phyloP scores from a whole-genome alignment of 2,797 vertebrate species.

The Ctenopoma kingsleyae region DNA sequence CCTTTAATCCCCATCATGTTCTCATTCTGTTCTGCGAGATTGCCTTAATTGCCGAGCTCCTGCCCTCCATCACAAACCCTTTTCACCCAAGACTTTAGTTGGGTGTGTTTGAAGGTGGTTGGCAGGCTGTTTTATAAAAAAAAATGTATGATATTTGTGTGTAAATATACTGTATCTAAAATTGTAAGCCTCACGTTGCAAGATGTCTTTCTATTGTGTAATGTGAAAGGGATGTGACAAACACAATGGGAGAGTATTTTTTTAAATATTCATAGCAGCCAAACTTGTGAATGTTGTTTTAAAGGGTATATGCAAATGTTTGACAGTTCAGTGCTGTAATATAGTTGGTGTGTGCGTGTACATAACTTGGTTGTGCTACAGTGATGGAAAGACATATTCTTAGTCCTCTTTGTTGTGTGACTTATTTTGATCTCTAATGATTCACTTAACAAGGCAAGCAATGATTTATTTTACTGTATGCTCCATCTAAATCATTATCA shows the following conservation, averaged over 20 bases:
- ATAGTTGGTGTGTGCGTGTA: slow-evolving; percentile 45
- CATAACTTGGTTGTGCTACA: slow-evolving; percentile 45
- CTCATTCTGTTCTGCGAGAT: slow-evolving; percentile 63
- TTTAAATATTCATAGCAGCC: slow-evolving; percentile 72
- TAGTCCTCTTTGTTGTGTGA: slow-evolving; percentile 33
- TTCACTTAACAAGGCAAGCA: slow-evolving; percentile 19
- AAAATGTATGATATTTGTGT: slow-evolving; percentile 71
- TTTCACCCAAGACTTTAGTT: slow-evolving; percentile 41
- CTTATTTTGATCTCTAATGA: slow-evolving; percentile 44
- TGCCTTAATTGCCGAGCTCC: slow-evolving; percentile 74
- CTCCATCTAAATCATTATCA: slow-evolving; percentile 1
- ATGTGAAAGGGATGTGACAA: slow-evolving; percentile 51
- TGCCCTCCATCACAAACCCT: slow-evolving; percentile 39
- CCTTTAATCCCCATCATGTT: slow-evolving; percentile 64
- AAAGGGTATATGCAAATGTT: slow-evolving; percentile 72
- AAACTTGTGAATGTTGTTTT: slow-evolving; percentile 69
- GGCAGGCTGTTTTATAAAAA: slow-evolving; percentile 58
- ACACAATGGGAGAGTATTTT: slow-evolving; percentile 66
- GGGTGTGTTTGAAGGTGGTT: slow-evolving; percentile 40
- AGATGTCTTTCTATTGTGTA: slow-evolving; percentile 68
- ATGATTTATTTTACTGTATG: slow-evolving; percentile 7
- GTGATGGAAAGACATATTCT: slow-evolving; percentile 40
- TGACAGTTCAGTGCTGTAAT: slow-evolving; percentile 61
- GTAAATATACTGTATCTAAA: slow-evolving; percentile 77
- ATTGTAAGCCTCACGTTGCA: slow-evolving; percentile 56